These are phyloP conservation scores for Micronycteris hirsuta DNA, from an alignment of 2,113 vertebrate species.

Conservation along the genomic window DNA sequence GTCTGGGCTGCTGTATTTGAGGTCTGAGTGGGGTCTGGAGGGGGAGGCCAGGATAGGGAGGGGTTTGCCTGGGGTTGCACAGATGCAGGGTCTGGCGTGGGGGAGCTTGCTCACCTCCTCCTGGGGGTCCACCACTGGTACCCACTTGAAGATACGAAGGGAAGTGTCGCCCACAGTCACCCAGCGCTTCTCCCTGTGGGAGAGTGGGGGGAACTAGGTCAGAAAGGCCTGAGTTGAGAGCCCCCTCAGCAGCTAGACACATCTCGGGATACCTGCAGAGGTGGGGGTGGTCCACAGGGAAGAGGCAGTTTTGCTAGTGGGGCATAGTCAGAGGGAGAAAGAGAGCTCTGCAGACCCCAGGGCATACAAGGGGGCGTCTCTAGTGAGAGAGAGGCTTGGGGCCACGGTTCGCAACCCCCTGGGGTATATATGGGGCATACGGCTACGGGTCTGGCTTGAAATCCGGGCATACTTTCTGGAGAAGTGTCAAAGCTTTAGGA, in stretches of 20 bases:
- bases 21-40: neutral
- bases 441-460: neutral
- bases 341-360: neutral
- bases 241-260: neutral
- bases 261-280: neutral
- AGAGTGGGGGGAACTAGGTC: neutral
- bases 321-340: neutral
- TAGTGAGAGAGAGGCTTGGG: neutral
- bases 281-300: neutral
- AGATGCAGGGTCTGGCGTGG: neutral
- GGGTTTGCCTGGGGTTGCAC: neutral
- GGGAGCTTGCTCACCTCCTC: conserved; percentile 73
- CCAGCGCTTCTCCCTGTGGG: conserved; percentile 80
- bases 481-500: conserved; percentile 52
- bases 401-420: neutral
- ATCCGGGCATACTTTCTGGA: neutral
- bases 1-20: neutral
- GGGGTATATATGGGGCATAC: neutral
- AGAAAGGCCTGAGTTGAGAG: neutral
- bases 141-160: conserved; percentile 82
- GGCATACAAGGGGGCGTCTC: neutral
- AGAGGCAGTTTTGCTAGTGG: neutral
- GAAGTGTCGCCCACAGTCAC: conserved; percentile 81
- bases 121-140: conserved; percentile 79
- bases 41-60: neutral